phyloP scores from a whole-genome alignment of 2,888 invertebrate species.

The Autographa pulchrina region DNA sequence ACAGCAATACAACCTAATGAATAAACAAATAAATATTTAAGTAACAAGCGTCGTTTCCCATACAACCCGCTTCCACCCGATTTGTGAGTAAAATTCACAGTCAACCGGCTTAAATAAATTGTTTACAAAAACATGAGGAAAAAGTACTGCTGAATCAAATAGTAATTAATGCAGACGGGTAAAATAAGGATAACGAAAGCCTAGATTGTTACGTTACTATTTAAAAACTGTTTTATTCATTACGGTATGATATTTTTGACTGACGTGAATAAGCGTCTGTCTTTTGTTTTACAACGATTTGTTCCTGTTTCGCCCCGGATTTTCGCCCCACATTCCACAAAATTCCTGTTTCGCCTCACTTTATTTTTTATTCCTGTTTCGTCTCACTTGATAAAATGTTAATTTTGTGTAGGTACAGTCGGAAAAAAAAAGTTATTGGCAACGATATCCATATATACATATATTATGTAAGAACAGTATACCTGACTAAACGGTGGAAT shows the following conservation, averaged over 20 bases:
- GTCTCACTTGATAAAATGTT: no score
- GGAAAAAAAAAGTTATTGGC: no score
- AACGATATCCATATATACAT: no score
- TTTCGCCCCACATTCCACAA: no score
- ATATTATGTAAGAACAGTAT: no score
- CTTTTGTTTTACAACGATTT: no score
- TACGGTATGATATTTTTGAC: conserved; percentile 32
- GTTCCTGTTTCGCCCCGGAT: no score
- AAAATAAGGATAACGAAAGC: conserved; percentile 63
- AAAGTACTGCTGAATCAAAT: conserved; percentile 75
- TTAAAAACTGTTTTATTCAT: conserved; percentile 27
- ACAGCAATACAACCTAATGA: conserved; percentile 21
- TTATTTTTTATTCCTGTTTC: no score
- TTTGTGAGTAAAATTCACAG: conserved; percentile 80
- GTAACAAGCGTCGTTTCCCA: conserved; percentile 49
- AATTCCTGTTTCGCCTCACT: no score
- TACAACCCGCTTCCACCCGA: conserved; percentile 58
- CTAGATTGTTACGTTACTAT: conserved; percentile 60
- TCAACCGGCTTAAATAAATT: conserved; percentile 80
- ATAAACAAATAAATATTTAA: conserved; percentile 26
- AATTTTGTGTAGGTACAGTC: no score
- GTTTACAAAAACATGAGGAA: conserved; percentile 72
- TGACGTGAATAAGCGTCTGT: no score
- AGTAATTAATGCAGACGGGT: conserved; percentile 78
- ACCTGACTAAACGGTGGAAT: no score